These are phyloP conservation scores for Branchipolynoe longqiensis DNA, from an alignment of 2,888 invertebrate genomes.

Conservation along the genomic window DNA sequence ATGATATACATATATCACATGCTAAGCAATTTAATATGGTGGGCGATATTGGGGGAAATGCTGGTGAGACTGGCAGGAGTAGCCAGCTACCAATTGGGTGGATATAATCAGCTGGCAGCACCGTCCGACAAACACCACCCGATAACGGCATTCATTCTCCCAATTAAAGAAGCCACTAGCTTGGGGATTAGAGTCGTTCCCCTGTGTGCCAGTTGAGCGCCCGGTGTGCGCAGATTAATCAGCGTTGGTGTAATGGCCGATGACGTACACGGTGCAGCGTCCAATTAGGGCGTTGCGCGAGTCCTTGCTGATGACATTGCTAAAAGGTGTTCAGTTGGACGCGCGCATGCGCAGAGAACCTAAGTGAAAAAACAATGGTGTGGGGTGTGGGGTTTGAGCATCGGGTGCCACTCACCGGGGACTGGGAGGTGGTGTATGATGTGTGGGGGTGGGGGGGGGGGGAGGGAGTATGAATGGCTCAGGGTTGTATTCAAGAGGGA, in stretches of 20 bases:
- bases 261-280: constrained; percentile 45
- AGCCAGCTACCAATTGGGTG: neutral
- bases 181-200: constrained; percentile 34
- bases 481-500: too few species aligned
- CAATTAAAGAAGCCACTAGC: constrained; percentile 22
- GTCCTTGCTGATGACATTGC: constrained; percentile 33
- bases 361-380: constrained; percentile 5
- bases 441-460: neutral
- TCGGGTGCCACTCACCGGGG: neutral
- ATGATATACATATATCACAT: too few species aligned
- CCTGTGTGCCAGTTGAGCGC: neutral
- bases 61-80: too few species aligned
- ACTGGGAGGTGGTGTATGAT: neutral
- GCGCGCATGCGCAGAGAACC: neutral
- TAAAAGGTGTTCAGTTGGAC: constrained; percentile 6
- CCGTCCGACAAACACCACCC: neutral
- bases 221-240: constrained; percentile 1
- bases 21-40: too few species aligned
- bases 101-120: neutral
- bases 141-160: constrained; percentile 31
- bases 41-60: too few species aligned
- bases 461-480: neutral
- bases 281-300: constrained; percentile 6
- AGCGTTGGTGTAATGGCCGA: constrained; percentile 8
- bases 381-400: neutral